Percentiles rank a stretch among this genome's conserved stretches.
These are phyloP conservation scores for Stenodema calcarata DNA, from an alignment of 2,888 invertebrate genomes.

Conservation along the genomic window DNA sequence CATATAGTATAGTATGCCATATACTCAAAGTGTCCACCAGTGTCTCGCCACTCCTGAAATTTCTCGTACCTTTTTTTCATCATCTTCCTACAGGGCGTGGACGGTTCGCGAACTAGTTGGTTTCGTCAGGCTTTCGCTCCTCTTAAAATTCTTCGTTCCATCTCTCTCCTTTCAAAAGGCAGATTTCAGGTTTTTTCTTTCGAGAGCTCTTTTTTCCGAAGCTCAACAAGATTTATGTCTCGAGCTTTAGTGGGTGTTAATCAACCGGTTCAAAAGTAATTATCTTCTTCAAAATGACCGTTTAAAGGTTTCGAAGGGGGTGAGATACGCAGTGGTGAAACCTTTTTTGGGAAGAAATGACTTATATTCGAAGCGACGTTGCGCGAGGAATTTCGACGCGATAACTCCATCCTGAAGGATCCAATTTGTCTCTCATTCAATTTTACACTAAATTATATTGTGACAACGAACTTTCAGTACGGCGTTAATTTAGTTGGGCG, in stretches of 20 bases:
- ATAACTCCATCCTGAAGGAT: not conserved
- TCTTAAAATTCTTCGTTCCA: not conserved
- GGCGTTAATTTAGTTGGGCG: not conserved
- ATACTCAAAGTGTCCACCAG: not conserved
- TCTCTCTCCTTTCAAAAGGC: not conserved
- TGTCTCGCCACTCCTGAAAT: not conserved
- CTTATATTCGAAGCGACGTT: not conserved
- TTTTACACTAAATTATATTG: not conserved
- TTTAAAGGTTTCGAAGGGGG: not conserved
- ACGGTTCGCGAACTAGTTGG: slow-evolving; percentile 10
- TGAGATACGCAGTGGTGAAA: not conserved
- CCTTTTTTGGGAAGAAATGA: not conserved
- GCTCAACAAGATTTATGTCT: not conserved
- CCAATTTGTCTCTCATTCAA: not conserved
- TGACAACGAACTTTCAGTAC: not conserved
- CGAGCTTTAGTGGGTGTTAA: slow-evolving; percentile 16
- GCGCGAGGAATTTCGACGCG: not conserved
- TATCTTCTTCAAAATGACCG: slow-evolving; percentile 10
- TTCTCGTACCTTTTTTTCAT: not conserved
- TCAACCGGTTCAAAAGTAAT: slow-evolving; percentile 7
- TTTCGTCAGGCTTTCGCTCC: not conserved
- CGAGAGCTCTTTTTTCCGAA: not conserved
- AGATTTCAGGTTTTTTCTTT: not conserved
- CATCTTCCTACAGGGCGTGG: not conserved
- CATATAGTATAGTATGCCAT: not conserved